Evolutionary conservation across 2,113 vertebrate species (phyloP), one percentile per base, ranked within the genome.

Genomic region (Phoenicopterus ruber): DNA sequence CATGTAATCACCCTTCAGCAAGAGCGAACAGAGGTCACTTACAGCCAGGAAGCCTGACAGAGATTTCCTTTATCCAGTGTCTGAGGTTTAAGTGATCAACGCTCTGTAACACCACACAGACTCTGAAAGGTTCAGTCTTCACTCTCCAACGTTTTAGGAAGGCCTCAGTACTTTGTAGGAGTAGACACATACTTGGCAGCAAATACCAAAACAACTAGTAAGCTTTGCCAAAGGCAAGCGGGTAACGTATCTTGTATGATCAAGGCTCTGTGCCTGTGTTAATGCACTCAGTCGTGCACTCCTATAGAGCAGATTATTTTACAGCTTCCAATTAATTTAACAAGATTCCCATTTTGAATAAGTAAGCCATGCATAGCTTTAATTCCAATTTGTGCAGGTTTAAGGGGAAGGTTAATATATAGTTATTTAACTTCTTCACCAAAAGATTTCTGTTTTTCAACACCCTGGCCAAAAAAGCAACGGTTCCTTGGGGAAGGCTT

Each of bases 131-230:
- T 52, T 96, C 83, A 79, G 52, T 72, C 81, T 89, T 87, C 73
- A 26, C 91, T 44, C 69, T 63, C 57, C 57, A 83, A 38, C 1
- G 1, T 61, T 89, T 92, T 44, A 91, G 83, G 83, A 92, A 84
- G 34, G 59, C 69, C 55, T 84, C 63, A 61, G 86, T 86, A 84
- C 86, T 66, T 71, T 2, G 4, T 14, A 82, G 58, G n/a, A 90
- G 81, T 14, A 57, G 96, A 89, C 77, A 78, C 49, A 73, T 84
- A 92, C 47, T 93, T 93, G 94, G 96, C 96, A 96, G 80, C 69
- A 86, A 90, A 86, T 32, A 72, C 54, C 83, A 78, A 87, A 93
- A 89, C 88, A 89, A 81, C 1, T 3, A 49, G 38, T 22, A 52
- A 86, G 83, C 9, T 3, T 26, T 66, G 86, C 86, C 94, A 94